Conservation (phyloP, 2,888 invertebrate species). For the Unio pictorum region DNA sequence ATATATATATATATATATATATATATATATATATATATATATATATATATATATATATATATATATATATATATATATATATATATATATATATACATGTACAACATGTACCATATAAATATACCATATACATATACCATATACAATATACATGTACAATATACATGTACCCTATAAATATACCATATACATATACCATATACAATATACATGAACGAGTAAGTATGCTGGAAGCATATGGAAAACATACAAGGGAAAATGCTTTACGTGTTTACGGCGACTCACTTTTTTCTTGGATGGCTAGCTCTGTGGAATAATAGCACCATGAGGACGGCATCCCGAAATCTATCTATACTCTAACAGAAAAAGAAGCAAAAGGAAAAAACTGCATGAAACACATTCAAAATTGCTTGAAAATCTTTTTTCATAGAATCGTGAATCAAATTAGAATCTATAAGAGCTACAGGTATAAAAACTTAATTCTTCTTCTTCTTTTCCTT, state of each 20-base stretch:
- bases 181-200: too few relatives aligned
- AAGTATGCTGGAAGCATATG: not conserved
- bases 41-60: too few relatives aligned
- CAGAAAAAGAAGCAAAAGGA: conserved; percentile 9
- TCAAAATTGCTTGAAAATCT: not conserved
- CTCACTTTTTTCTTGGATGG: conserved; percentile 41
- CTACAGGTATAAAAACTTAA: not conserved
- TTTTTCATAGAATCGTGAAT: not conserved
- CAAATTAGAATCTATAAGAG: not conserved
- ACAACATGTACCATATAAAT: too few relatives aligned
- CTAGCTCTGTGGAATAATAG: conserved; percentile 39
- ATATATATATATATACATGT: too few relatives aligned
- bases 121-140: too few relatives aligned
- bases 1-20: too few relatives aligned
- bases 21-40: too few relatives aligned
- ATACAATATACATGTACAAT: too few relatives aligned
- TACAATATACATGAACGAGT: too few relatives aligned
- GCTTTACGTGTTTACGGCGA: not conserved
- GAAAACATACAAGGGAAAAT: not conserved
- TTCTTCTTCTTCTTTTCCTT: not conserved
- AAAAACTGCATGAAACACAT: not conserved
- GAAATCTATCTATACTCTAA: conserved; percentile 37
- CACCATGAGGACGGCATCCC: conserved; percentile 39
- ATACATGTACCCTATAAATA: too few relatives aligned
- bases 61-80: too few relatives aligned